These are phyloP conservation scores for Chiloscyllium plagiosum DNA, from an alignment of 2,113 vertebrate genomes.

Conservation along the genomic window DNA sequence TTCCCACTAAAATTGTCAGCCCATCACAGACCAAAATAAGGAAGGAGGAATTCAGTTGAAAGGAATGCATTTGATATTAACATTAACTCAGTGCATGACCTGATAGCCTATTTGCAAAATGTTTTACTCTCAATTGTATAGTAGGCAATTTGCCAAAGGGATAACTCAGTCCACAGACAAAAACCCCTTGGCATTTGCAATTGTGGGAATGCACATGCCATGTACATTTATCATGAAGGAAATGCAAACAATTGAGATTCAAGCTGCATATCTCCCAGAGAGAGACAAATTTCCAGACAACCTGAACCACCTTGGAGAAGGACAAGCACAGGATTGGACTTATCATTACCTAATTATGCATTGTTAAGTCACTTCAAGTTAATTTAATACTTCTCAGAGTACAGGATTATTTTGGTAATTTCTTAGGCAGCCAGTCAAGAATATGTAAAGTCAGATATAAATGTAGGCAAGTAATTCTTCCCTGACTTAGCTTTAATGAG, in stretches of 20 bases:
- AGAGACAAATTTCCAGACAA: neutral
- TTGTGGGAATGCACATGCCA: neutral
- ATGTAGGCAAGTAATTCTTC: neutral
- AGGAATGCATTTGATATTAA: neutral
- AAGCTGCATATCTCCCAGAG: neutral
- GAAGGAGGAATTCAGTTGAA: neutral
- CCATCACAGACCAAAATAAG: neutral
- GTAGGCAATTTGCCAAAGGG: neutral
- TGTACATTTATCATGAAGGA: conserved; percentile 17
- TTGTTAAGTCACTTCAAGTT: neutral
- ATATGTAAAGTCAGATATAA: neutral
- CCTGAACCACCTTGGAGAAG: conserved; percentile 12
- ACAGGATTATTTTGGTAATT: neutral
- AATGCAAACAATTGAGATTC: neutral
- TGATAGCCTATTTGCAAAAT: too few relatives aligned
- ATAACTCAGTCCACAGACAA: neutral
- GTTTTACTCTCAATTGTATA: neutral
- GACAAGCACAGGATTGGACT: neutral
- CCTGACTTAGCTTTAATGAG: neutral
- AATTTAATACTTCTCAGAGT: neutral
- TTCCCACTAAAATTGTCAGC: neutral
- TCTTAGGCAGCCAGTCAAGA: neutral
- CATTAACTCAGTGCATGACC: neutral
- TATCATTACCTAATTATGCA: neutral
- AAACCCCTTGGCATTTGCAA: neutral